Evolutionary conservation across 64 coral and sea anemone genomes (phyloP), one percentile per base, ranked within the genome.

Genomic region (Orbicella faveolata): DNA sequence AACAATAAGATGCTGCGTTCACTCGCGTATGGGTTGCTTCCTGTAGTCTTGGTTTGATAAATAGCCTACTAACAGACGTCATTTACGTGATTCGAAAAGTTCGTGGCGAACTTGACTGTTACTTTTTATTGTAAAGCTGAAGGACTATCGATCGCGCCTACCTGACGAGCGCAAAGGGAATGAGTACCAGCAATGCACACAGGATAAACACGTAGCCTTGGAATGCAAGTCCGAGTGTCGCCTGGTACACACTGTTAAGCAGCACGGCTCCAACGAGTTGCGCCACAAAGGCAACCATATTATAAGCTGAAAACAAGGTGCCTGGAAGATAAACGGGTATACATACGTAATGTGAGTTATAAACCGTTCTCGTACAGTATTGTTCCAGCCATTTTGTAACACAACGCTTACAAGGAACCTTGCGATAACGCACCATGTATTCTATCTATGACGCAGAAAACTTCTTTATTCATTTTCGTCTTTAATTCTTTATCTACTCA

Each of bases 231-330:
- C 39, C n/a, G 51, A 92, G 25, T 12, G 90, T 86, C 4, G 63
- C 10, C 25, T 83, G 90, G 63, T 92, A 92, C 26, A 92, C 70
- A 41, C 36, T 68, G 48, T 87, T 92, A n/a, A 92, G 87, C 37
- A 92, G 2, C 67, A 92, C 76, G 23, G 83, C 78, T 13, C 90
- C 90, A 11, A 92, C 57, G 48, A 92, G 87, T n/a, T 92, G 90
- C 44, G 75, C 39, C 83, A 92, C 20, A 13, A 75, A 41, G 23
- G 19, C 79, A 23, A 92, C 72, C 1, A 92, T 62, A 36, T 74
- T 61, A 17, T 67, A 33, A 11, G 90, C 90, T 1, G 90, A 83
- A 87, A 92, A 92, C 76, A 92, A 55, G 10, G 75, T 83, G 26
- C 90, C 90, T 92, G 63, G 33, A 70, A 59, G 2, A n/a, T 19